Evolutionary conservation across 2,888 invertebrate genomes (phyloP), one percentile per base, ranked within the genome.

Genomic region (Synergus umbraculus): DNA sequence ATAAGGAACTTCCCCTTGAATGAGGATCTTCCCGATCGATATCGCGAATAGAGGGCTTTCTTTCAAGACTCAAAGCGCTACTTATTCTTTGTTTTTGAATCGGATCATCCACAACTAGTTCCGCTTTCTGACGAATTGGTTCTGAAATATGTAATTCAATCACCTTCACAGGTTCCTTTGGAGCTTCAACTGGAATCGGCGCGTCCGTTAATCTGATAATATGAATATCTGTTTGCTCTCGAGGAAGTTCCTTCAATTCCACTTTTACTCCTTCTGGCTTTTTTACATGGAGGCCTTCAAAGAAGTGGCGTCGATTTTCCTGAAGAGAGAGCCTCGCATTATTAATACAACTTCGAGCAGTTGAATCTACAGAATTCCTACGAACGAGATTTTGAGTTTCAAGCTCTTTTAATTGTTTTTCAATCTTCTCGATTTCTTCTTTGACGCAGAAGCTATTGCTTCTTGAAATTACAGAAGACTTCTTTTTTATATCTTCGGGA

Each of bases 11-110:
- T 29, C 73, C 73, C 9, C 5, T 54, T 9, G 73, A 29, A 4
- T 73, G 73, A 0, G 49, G 49, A 54, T 73, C 49, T 37, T 73
- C 37, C 9, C 1, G 73, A 29, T 73, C 9, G 15, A 54, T 22
- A 54, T 73, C 66, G 13, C 49, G 49, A 90, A 81, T 49, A 18
- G 80, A 81, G n/a, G 66, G 44, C 9, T 79, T 73, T 44, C 76
- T 79, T 13, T 83, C 84, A 1, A 86, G 49, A 83, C 80, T 86
- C 43, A 87, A 80, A 67, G 88, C 83, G 69, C 87, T 89, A 78
- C 94, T 93, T 87, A 94, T 92, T 86, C 94, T 93, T 2, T 94
- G 94, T 89, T 94, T 94, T 87, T 94, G 94, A 90, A 94, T 93
- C 3, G 94, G 94, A 91, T 94, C 90, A 9, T 87, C 83, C 49